Evolutionary conservation across 2,113 vertebrate genomes (phyloP), one percentile per base, ranked within the genome.

Genomic region (Carettochelys insculpta): DNA sequence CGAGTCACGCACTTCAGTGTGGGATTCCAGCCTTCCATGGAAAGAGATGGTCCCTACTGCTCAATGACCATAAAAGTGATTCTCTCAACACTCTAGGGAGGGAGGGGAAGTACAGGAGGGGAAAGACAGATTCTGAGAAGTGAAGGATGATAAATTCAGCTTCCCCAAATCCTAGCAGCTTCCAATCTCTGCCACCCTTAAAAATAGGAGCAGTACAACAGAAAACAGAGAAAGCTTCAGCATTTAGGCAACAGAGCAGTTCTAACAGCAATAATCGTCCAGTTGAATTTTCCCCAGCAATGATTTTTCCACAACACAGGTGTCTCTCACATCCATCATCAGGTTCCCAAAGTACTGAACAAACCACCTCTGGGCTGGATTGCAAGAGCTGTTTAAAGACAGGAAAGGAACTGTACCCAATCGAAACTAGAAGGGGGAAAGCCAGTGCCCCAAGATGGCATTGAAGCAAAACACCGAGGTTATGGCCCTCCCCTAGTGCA

Each of bases 11-110:
- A n/a, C 61, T 38, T 80, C 54, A 4, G 53, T 29, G 5, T 82
- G 38, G 95, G 93, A 91, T 83, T 76, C 77, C 4, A 92, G 78
- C 38, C 88, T 90, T 25, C 89, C 92, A 90, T 38, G 77, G 58
- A 43, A 95, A 90, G 84, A 95, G 85, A 92, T 4, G 86, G 82
- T 82, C 45, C 85, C 85, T 78, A 87, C 12, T 51, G 77, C 38
- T 89, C 71, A 77, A 61, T 22, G n/a, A 54, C 77, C 94, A 82
- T 77, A 45, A 85, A 87, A 95, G 77, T 87, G 38, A 94, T 95
- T 87, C 87, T 75, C 68, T 87, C 68, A 89, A 90, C 41, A 77
- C 82, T 95, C 87, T 84, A 78, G 0, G 10, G 16, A 91, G 38
- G n/a, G n/a, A n/a, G n/a, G n/a, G n/a, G n/a, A n/a, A n/a, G n/a